These are phyloP conservation scores for Odontomyia ornata DNA, from an alignment of 2,888 invertebrate species.

Conservation along the genomic window DNA sequence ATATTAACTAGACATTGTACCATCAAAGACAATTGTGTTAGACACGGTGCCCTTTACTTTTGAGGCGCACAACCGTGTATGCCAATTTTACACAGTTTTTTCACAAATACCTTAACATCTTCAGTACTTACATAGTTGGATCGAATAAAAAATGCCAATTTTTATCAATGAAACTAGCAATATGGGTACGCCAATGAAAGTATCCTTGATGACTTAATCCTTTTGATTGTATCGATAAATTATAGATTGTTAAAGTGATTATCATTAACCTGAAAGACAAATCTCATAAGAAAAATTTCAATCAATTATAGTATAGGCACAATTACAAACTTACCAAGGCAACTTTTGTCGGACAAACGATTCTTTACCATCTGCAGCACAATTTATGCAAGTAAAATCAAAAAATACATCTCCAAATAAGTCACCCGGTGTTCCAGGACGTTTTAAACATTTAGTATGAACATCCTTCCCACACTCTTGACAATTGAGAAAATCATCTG, in stretches of 20 bases:
- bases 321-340: slow-evolving; percentile 69
- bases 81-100: no score
- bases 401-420: slow-evolving; percentile 81
- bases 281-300: slow-evolving; percentile 7
- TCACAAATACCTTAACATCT: not conserved
- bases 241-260: slow-evolving; percentile 78
- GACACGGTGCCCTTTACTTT: no score
- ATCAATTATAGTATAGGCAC: not conserved
- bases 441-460: slow-evolving; percentile 73
- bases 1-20: no score
- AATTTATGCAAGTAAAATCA: slow-evolving; percentile 73
- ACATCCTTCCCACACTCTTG: slow-evolving; percentile 69
- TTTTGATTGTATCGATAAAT: slow-evolving; percentile 75
- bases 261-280: slow-evolving; percentile 72
- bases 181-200: slow-evolving; percentile 87
- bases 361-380: slow-evolving; percentile 69
- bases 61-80: no score
- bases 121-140: slow-evolving; percentile 69
- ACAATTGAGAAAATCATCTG: slow-evolving; percentile 69
- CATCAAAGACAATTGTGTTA: no score
- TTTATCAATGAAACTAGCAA: slow-evolving; percentile 80
- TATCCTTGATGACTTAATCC: slow-evolving; percentile 83
- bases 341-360: slow-evolving; percentile 72
- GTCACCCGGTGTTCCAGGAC: slow-evolving; percentile 75
- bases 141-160: slow-evolving; percentile 81